Percentiles rank a stretch among this genome's conserved stretches.
Evolutionary conservation across 2,797 vertebrate genomes (phyloP).

Genomic region (Neosilurus hyrtlii): DNA sequence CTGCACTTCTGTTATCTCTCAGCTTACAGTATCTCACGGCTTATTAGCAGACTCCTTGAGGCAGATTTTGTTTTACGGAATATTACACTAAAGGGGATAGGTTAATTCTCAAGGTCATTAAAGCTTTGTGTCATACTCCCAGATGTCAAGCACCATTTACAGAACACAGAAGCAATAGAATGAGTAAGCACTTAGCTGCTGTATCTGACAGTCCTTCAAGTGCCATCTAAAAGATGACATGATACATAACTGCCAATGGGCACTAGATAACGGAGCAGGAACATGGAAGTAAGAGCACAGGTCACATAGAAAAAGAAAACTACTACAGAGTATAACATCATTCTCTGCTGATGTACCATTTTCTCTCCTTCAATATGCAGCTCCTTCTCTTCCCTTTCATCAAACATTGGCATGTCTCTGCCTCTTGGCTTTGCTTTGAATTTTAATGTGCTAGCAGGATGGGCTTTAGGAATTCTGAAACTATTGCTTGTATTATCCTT

Average conservation of each 20-base stretch:
- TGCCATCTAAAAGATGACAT: not conserved
- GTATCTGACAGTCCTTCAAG: not conserved
- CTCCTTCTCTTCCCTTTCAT: slow-evolving; percentile 1
- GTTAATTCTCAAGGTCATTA: slow-evolving; percentile 23
- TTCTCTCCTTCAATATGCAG: slow-evolving; percentile 1
- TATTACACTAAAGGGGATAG: not conserved
- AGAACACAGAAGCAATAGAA: not conserved
- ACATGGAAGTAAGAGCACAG: not conserved
- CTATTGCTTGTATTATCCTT: slow-evolving; percentile 48
- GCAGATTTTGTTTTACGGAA: not conserved
- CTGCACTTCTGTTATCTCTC: not conserved
- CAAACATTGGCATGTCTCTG: slow-evolving; percentile 6
- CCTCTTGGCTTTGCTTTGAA: slow-evolving; percentile 39
- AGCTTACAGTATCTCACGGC: not conserved
- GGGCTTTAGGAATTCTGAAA: slow-evolving; percentile 49
- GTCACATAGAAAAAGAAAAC: not conserved
- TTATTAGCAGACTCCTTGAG: slow-evolving; percentile 9
- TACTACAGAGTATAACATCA: not conserved
- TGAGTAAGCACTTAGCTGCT: not conserved
- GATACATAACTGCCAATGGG: not conserved
- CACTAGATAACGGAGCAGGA: not conserved
- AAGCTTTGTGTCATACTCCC: slow-evolving; percentile 10
- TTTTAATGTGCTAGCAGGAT: slow-evolving; percentile 41
- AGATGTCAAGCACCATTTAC: not conserved
- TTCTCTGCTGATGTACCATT: not conserved